Conservation (phyloP, 1,140 invertebrate species). For the Amyelois transitella region DNA sequence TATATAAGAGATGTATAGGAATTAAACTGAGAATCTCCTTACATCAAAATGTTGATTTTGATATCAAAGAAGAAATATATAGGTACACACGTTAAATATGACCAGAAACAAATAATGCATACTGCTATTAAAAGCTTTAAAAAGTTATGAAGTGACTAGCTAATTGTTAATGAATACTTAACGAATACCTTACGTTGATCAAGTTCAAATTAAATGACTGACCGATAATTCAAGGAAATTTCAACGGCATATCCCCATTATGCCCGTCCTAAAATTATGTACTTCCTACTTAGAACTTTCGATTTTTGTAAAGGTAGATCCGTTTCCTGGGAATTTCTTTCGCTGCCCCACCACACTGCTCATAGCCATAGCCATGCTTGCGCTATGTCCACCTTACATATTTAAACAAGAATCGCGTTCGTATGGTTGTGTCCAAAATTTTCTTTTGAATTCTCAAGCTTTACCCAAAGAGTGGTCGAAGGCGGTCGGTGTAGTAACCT, state of each 20-base stretch:
- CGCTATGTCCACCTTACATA: conserved; percentile 41
- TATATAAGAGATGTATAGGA: too few species aligned
- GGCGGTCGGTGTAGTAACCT: not conserved
- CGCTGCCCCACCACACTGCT: conserved; percentile 34
- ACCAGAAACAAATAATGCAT: too few species aligned
- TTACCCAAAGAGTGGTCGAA: not conserved
- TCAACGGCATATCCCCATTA: conserved; percentile 22
- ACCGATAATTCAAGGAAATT: not conserved
- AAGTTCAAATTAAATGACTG: not conserved
- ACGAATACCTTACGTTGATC: too few species aligned
- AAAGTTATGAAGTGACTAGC: too few species aligned
- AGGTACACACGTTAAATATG: too few species aligned
- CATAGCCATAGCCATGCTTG: conserved; percentile 1
- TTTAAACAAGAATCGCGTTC: conserved; percentile 55
- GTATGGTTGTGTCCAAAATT: conserved; percentile 40
- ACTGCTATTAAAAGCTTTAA: too few species aligned
- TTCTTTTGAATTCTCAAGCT: conserved; percentile 16
- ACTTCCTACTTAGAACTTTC: conserved; percentile 60
- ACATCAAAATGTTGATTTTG: too few species aligned
- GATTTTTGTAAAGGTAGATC: conserved; percentile 46
- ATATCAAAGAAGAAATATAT: too few species aligned
- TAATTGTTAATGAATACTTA: too few species aligned
- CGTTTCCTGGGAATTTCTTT: conserved; percentile 53
- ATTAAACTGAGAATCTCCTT: too few species aligned
- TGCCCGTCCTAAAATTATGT: conserved; percentile 17